Evolutionary conservation across 92 coral and sea anemone species (phyloP), one percentile per base, ranked within the genome.

Genomic region (Hydrozoanthus gracilis): DNA sequence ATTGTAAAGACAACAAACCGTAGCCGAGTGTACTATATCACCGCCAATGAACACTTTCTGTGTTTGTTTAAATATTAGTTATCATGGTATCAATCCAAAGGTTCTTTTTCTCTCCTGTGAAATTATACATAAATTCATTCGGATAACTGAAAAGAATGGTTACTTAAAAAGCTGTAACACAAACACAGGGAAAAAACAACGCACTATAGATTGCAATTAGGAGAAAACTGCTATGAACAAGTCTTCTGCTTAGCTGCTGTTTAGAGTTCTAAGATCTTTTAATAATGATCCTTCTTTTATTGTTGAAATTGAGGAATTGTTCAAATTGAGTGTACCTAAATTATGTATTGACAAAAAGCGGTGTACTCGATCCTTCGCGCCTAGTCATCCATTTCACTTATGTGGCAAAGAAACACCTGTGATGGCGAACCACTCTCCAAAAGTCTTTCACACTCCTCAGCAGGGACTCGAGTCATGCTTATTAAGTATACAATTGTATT

Each of bases 401-500:
- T 56, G 66, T 39, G 44, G 11, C 44, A 80, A 80, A 18, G 5
- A 62, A 44, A 62, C 85, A 80, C 85, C 85, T 80, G 85, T 58
- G 18, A 65, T 64, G 16, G n/a, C 54, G 18, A 48, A 49, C 52
- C 39, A 27, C 47, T 51, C 46, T 62, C 54, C 48, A 3, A 65
- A 50, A 49, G 75, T 65, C 73, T 80, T 78, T 80, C 74, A 65
- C 74, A 5, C 39, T 6, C 35, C 60, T 3, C 85, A 79, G 85
- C 85, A 16, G 85, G 85, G 16, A 6, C 2, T 6, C 73, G 85
- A 65, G 46, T 80, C 73, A 3, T 65, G 58, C 60, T 80, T 80
- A 80, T 80, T 77, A 64, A 51, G 82, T 44, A 16, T 10, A 44
- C 9, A 0, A 4, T 62, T 10, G 66, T 62, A 80, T 66, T 48